A percentile compares a stretch with the other conserved stretches of the same genome.
Evolutionary conservation across 2,113 vertebrate genomes (phyloP).

Genomic region (Lonchura striata): DNA sequence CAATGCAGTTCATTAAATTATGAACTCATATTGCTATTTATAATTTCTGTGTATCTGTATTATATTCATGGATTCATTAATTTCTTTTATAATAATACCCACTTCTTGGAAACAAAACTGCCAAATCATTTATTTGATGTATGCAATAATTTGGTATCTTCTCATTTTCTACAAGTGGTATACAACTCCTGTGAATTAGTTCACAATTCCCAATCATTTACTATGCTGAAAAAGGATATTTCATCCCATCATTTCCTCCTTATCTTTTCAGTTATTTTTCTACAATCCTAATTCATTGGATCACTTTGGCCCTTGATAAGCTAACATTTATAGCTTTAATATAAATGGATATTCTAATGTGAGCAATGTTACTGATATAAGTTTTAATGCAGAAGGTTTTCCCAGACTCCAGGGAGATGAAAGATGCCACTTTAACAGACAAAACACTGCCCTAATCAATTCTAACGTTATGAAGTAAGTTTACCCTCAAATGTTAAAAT

Average conservation of each 20-base stretch:
- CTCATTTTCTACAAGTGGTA: neutral
- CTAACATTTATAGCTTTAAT: neutral
- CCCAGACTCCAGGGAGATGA: neutral
- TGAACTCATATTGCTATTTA: neutral
- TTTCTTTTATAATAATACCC: neutral
- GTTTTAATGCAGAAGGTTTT: neutral
- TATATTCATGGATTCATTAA: neutral
- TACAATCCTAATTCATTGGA: neutral
- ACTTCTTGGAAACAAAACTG: neutral
- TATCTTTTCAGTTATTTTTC: neutral
- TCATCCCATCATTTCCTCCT: neutral
- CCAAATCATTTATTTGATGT: neutral
- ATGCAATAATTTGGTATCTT: neutral
- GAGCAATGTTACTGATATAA: neutral
- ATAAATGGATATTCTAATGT: neutral
- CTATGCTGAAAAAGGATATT: neutral
- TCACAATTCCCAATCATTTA: neutral
- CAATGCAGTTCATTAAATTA: neutral
- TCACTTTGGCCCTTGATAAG: neutral
- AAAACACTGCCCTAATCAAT: neutral
- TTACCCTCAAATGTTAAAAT: neutral
- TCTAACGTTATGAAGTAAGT: neutral
- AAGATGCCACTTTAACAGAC: neutral
- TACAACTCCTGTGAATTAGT: neutral
- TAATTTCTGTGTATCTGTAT: neutral